Base-by-base conservation (phyloP, 2,888 invertebrate species). In the Morpho achilles region DNA sequence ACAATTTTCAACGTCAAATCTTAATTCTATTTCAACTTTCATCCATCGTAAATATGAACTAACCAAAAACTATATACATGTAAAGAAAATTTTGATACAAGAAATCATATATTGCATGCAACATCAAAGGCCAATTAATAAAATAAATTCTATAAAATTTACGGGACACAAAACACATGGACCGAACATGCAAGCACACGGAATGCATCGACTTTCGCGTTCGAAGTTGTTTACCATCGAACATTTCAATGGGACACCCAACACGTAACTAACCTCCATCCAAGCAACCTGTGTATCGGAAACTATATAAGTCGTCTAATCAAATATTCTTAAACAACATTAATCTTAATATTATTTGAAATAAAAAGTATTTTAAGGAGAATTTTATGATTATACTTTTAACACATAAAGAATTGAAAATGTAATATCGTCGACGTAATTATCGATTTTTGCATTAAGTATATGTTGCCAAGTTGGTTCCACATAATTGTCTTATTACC, bases 201-300 rank as follows among this genome's bases (percentile, higher is more conserved):
- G 44, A 49, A 61, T 52, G 50, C 53, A 63, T 56, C 49, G 53
- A 54, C 41, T 53, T 41, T 53, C 47, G 56, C 44, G 16, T 43
- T 41, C 50, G 41, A 50, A 56, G 54, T 50, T 64, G 59, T 59
- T 60, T 62, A 65, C 49, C 50, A 53, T 60, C 53, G 58, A 49
- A 65, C 61, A 44, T 53, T 59, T 59, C 61, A 60, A 63, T 53
- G 61, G 54, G 58, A 62, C 78, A 77, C 79, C 63, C 64, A 63
- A 64, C 63, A 66, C 58, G 42, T 47, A 74, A 93, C 92, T 92
- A 83, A 93, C 93, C 93, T 93, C 92, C 80, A 90, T 92, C 92
- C 92, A 92, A 87, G 92, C 92, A 83, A 92, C 92, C 93, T 92
- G 92, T 83, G 72, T 75, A 80, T 77, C 69, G 77, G 76, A 82